phyloP scores from a whole-genome alignment of 2,113 vertebrate genomes.

The Brachyhypopomus gauderio region DNA sequence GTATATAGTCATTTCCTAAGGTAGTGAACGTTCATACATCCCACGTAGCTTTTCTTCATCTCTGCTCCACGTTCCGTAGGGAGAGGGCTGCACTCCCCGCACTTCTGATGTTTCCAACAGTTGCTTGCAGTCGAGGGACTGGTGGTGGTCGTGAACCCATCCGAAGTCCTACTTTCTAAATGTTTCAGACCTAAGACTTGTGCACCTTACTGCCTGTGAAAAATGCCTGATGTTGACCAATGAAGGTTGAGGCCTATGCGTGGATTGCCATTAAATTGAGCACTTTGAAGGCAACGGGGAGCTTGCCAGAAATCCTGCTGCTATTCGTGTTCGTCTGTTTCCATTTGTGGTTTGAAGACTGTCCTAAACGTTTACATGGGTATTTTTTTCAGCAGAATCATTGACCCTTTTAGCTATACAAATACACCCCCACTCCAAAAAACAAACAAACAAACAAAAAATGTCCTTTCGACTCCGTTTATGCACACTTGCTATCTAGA shows the following conservation, averaged over 20 bases:
- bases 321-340: slow-evolving; percentile 82
- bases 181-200: slow-evolving; percentile 62
- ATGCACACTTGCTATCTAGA: neutral
- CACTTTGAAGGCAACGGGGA: slow-evolving; percentile 92
- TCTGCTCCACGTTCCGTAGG: slow-evolving; percentile 53
- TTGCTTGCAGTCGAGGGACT: slow-evolving; percentile 26
- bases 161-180: slow-evolving; percentile 61
- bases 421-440: neutral
- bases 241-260: slow-evolving; percentile 79
- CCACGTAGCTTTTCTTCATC: slow-evolving; percentile 51
- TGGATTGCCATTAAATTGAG: slow-evolving; percentile 84
- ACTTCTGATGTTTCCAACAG: slow-evolving; percentile 59
- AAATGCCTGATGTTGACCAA: slow-evolving; percentile 80
- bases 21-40: slow-evolving; percentile 34
- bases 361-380: slow-evolving; percentile 38
- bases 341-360: slow-evolving; percentile 58
- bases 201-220: slow-evolving; percentile 78
- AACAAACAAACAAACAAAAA: too few species aligned
- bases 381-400: slow-evolving; percentile 53
- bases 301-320: slow-evolving; percentile 85
- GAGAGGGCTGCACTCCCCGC: slow-evolving; percentile 54
- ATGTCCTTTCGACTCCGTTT: neutral
- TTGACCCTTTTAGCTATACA: slow-evolving; percentile 26
- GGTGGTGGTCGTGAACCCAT: slow-evolving; percentile 21
- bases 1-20: slow-evolving; percentile 23